Percentiles rank a stretch among this genome's conserved stretches.
Evolutionary conservation across 2,797 vertebrate genomes (phyloP).

Genomic region (Siniperca undulata): DNA sequence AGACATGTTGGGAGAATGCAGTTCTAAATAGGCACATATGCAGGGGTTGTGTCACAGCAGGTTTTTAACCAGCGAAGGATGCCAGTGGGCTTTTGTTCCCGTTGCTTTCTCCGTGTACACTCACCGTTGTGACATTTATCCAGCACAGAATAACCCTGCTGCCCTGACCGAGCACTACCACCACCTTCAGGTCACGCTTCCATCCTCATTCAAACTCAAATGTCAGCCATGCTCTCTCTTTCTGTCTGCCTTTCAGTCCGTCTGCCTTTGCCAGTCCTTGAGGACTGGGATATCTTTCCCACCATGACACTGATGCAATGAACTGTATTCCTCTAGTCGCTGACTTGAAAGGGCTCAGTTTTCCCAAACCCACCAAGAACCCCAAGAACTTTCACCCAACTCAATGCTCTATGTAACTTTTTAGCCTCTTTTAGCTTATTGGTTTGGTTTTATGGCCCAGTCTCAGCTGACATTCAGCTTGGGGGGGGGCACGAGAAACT

Average conservation of each 20-base stretch:
- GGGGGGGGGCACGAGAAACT: too few relatives aligned
- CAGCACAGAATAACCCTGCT: slow-evolving; percentile 30
- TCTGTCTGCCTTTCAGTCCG: not conserved
- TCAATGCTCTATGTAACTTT: not conserved
- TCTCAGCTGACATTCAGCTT: too few relatives aligned
- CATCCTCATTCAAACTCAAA: slow-evolving; percentile 54
- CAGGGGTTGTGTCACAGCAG: slow-evolving; percentile 47
- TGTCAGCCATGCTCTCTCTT: slow-evolving; percentile 53
- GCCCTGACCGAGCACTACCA: slow-evolving; percentile 26
- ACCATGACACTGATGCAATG: not conserved
- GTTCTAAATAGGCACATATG: slow-evolving; percentile 58
- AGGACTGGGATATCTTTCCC: slow-evolving; percentile 12
- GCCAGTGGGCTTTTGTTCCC: slow-evolving; percentile 57
- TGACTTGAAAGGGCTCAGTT: not conserved
- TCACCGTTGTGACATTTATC: slow-evolving; percentile 70
- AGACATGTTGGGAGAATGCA: slow-evolving; percentile 36
- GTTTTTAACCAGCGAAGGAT: slow-evolving; percentile 51
- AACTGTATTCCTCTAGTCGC: slow-evolving; percentile 6
- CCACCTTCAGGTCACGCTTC: slow-evolving; percentile 57
- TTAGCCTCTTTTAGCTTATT: not conserved
- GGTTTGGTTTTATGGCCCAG: not conserved
- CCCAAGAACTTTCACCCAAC: not conserved
- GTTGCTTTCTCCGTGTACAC: slow-evolving; percentile 50
- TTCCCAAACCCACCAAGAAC: not conserved
- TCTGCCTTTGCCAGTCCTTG: slow-evolving; percentile 1